phyloP scores from a whole-genome alignment of 2,797 vertebrate species.

The Carduelis carduelis region DNA sequence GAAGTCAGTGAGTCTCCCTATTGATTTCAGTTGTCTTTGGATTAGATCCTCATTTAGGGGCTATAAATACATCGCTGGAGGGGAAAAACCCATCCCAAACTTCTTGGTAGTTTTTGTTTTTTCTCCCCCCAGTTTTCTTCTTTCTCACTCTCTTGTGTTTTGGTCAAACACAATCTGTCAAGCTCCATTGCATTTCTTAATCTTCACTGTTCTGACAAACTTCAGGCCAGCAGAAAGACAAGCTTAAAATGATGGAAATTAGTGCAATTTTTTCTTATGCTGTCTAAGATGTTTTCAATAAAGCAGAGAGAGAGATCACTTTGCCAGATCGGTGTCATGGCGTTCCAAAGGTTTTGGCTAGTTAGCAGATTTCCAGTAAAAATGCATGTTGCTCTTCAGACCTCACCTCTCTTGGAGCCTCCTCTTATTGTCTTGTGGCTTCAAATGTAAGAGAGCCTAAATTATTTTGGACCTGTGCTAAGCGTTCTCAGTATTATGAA shows the following conservation, averaged over 20 bases:
- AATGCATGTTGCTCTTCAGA: constrained; percentile 70
- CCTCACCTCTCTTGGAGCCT: constrained; percentile 72
- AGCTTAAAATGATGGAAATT: constrained; percentile 57
- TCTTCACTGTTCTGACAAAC: constrained; percentile 46
- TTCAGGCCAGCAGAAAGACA: constrained; percentile 55
- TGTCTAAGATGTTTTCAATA: constrained; percentile 77
- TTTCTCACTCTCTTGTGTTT: constrained; percentile 19
- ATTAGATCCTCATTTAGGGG: background rate
- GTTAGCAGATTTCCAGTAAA: constrained; percentile 71
- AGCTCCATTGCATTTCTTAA: background rate
- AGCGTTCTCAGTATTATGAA: constrained; percentile 40
- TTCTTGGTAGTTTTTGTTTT: background rate
- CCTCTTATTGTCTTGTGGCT: constrained; percentile 70
- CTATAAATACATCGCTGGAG: constrained; percentile 36
- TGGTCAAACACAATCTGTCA: constrained; percentile 40
- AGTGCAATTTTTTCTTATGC: constrained; percentile 60
- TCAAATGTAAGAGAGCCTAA: constrained; percentile 62
- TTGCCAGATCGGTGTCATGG: constrained; percentile 72
- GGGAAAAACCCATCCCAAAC: background rate
- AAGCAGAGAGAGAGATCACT: constrained; percentile 53
- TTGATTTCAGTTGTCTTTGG: constrained; percentile 48
- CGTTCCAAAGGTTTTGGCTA: constrained; percentile 74
- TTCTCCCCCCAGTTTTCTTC: background rate
- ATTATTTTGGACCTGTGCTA: constrained; percentile 47
- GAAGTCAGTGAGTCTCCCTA: constrained; percentile 17